Conservation (phyloP, 1,140 invertebrate species). For the Triops cancriformis region DNA sequence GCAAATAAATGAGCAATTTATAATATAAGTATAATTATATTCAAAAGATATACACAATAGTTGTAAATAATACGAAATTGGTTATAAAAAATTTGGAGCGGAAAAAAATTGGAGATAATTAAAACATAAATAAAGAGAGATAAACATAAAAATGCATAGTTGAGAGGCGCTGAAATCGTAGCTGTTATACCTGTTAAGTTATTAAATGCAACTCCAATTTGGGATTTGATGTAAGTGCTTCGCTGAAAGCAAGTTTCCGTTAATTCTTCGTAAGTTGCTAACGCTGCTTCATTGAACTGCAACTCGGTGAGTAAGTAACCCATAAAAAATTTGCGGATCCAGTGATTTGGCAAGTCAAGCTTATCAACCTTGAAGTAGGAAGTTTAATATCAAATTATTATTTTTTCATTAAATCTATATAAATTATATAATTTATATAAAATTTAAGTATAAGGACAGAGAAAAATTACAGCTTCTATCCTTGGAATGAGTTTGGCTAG, state of each 20-base stretch:
- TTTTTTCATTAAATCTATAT: too few species aligned
- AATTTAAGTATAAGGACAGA: not conserved
- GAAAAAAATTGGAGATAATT: slow-evolving; percentile 26
- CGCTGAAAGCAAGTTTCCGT: slow-evolving; percentile 70
- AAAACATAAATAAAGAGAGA: slow-evolving; percentile 24
- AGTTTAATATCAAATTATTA: too few species aligned
- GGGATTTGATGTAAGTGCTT: slow-evolving; percentile 81
- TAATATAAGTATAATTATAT: too few species aligned
- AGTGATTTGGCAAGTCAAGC: slow-evolving; percentile 71
- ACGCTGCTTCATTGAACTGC: slow-evolving; percentile 79
- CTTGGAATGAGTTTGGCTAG: slow-evolving; percentile 76
- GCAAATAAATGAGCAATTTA: too few species aligned
- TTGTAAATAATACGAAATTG: too few species aligned
- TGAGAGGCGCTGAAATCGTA: slow-evolving; percentile 27
- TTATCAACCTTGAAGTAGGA: slow-evolving; percentile 51
- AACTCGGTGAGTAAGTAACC: slow-evolving; percentile 84
- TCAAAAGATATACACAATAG: too few species aligned
- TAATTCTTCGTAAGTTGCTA: slow-evolving; percentile 69
- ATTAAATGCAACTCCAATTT: slow-evolving; percentile 85
- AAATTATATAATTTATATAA: slow-evolving; percentile 26
- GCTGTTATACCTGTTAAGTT: slow-evolving; percentile 71
- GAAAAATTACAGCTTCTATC: slow-evolving; percentile 47
- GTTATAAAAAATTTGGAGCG: too few species aligned
- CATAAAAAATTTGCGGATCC: slow-evolving; percentile 90
- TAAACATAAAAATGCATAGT: not conserved